Evolutionary conservation across 2,797 vertebrate species (phyloP).

Genomic region (Pteropus rufus): DNA sequence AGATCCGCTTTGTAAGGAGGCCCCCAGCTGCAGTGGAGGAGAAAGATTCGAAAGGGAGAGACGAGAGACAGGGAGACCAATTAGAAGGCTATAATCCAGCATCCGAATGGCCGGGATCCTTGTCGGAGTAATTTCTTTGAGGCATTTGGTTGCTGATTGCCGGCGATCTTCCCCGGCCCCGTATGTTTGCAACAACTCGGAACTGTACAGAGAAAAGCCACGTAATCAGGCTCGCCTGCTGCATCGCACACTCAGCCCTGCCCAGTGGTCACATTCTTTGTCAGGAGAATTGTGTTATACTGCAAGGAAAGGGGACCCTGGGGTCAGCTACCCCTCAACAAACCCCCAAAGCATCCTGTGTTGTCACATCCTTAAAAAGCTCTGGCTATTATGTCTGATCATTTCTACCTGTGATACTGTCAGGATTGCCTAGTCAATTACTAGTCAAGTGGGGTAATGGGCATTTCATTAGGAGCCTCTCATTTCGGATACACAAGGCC

Average conservation of each 20-base stretch:
- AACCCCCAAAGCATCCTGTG: neutral
- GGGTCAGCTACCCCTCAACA: neutral
- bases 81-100: constrained; percentile 2
- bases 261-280: neutral
- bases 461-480: constrained; percentile 81
- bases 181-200: neutral
- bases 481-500: neutral
- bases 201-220: constrained; percentile 10
- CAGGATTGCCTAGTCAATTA: constrained; percentile 73
- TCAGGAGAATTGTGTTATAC: neutral
- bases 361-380: neutral
- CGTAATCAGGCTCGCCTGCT: neutral
- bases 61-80: constrained; percentile 9
- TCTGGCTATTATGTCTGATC: neutral
- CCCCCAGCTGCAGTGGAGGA: neutral
- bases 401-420: constrained; percentile 28
- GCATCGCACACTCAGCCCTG: neutral
- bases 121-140: constrained; percentile 40
- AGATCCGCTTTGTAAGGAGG: neutral
- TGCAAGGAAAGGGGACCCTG: neutral
- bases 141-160: constrained; percentile 22
- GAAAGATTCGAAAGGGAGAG: neutral
- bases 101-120: neutral
- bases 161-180: neutral
- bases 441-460: constrained; percentile 80